A percentile compares a stretch with the other conserved stretches of the same genome.
These are phyloP conservation scores for Heliconius aoede DNA, from an alignment of 2,888 invertebrate species.

Conservation along the genomic window DNA sequence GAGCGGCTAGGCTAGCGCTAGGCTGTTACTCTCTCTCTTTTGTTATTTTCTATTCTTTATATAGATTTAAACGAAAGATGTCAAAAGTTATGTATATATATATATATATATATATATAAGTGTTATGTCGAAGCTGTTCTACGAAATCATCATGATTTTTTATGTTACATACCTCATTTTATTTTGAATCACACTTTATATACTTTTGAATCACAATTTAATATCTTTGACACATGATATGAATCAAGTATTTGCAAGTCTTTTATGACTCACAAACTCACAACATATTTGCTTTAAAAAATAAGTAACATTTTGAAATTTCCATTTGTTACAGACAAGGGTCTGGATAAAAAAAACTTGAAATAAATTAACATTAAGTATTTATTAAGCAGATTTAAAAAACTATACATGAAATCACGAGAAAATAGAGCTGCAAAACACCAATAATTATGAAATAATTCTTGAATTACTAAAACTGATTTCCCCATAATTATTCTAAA, in stretches of 20 bases:
- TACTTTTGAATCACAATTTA: slow-evolving; percentile 1
- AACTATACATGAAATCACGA: neutral
- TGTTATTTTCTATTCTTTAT: no score
- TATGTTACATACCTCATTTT: no score
- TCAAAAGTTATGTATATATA: no score
- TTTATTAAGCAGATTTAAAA: no score
- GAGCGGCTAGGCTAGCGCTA: no score
- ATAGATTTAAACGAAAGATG: no score
- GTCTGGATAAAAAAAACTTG: neutral
- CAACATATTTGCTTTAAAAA: neutral
- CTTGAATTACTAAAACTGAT: neutral
- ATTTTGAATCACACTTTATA: neutral
- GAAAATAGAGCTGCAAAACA: no score
- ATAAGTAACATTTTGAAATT: neutral
- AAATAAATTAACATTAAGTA: no score
- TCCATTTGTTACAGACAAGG: neutral
- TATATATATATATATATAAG: no score
- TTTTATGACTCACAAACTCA: neutral
- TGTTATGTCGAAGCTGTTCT: neutral
- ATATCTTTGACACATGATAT: neutral
- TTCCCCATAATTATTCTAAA: neutral
- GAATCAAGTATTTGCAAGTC: neutral
- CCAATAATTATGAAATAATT: neutral
- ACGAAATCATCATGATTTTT: neutral
- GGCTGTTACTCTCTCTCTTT: no score